Evolutionary conservation across 2,888 invertebrate species (phyloP).

Genomic region (Mesorhabditis spiculigera): DNA sequence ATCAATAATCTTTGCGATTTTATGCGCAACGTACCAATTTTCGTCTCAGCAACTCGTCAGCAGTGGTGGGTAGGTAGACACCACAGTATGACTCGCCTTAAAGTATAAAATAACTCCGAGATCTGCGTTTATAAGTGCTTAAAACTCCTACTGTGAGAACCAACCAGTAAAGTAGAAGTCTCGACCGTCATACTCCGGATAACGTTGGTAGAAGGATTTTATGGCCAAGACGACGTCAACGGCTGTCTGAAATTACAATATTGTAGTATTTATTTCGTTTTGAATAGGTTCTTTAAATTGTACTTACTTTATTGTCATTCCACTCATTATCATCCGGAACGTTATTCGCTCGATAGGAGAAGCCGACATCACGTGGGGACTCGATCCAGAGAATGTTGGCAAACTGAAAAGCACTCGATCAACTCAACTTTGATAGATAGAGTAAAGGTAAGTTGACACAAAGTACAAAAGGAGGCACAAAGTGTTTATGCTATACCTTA

Average conservation of each 20-base stretch:
- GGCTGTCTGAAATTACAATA: neutral
- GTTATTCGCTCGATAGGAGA: neutral
- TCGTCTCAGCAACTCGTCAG: neutral
- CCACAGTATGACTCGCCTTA: neutral
- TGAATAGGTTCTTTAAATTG: neutral
- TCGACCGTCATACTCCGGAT: neutral
- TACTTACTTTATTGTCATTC: neutral
- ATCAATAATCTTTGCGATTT: too few species aligned
- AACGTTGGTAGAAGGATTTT: neutral
- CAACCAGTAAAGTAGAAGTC: slow-evolving; percentile 2
- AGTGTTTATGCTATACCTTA: neutral
- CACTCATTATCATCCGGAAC: neutral
- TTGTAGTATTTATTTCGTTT: neutral
- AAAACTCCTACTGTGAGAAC: neutral
- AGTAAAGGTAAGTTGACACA: too few species aligned
- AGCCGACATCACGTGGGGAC: slow-evolving; percentile 1
- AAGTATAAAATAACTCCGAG: neutral
- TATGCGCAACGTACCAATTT: neutral
- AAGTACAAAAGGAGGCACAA: too few species aligned
- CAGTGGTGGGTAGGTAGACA: slow-evolving; percentile 2
- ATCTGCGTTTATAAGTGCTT: neutral
- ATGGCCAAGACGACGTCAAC: slow-evolving; percentile 4
- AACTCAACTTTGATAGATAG: too few species aligned
- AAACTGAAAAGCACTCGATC: neutral
- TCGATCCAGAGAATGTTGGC: neutral